Conservation (phyloP, 1,140 invertebrate species). For the Ceratina calcarata region DNA sequence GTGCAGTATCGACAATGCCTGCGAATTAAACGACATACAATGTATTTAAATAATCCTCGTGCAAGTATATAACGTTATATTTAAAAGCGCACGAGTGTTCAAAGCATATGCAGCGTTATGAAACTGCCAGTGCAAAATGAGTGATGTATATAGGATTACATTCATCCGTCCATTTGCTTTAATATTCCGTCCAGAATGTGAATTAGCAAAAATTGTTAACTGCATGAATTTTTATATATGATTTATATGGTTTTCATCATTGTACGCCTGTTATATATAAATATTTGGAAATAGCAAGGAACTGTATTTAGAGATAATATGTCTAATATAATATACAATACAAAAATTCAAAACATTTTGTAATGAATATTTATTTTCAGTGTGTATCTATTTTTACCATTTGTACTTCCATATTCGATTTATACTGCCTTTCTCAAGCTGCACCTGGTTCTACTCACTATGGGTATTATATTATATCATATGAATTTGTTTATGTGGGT, state of each 20-base stretch:
- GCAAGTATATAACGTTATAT: background rate
- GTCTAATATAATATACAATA: background rate
- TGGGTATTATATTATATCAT: slow-evolving; percentile 95
- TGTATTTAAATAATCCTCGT: background rate
- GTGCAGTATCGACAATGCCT: slow-evolving; percentile 92
- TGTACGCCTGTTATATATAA: background rate
- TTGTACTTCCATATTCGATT: slow-evolving; percentile 89
- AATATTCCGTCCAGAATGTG: slow-evolving; percentile 9
- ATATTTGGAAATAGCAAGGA: background rate
- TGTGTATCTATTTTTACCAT: slow-evolving; percentile 91
- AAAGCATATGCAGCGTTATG: background rate
- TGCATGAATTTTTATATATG: background rate
- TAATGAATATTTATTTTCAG: slow-evolving; percentile 81
- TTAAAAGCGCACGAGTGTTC: background rate
- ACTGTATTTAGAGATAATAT: background rate
- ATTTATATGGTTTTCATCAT: background rate
- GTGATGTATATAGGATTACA: background rate
- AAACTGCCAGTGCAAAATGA: background rate
- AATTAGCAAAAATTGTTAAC: background rate
- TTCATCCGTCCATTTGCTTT: background rate
- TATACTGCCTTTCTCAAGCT: slow-evolving; percentile 93
- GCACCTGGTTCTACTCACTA: slow-evolving; percentile 92
- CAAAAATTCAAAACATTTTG: background rate
- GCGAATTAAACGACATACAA: slow-evolving; percentile 75
- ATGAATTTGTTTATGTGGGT: slow-evolving; percentile 96